Evolutionary conservation across 2,888 invertebrate species (phyloP).

Genomic region (Aethes cnicana): DNA sequence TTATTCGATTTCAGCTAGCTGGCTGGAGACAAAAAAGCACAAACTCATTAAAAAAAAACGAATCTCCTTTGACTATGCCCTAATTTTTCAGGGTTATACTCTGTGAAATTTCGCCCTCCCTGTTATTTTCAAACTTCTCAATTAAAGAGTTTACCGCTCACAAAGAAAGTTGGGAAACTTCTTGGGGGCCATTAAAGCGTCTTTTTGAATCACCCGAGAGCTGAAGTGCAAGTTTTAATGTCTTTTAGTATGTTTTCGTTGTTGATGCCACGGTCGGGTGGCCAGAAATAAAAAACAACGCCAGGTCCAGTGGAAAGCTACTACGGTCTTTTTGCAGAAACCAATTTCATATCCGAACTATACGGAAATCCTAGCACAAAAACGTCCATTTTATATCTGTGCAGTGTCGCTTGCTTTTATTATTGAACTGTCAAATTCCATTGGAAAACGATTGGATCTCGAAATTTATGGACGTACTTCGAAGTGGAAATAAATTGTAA

Average conservation of each 20-base stretch:
- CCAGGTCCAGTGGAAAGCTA: constrained; percentile 20
- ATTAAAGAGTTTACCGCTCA: constrained; percentile 56
- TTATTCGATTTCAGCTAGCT: constrained; percentile 10
- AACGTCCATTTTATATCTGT: constrained; percentile 12
- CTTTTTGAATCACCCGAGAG: constrained; percentile 48
- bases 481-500: constrained; percentile 8
- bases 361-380: constrained; percentile 10
- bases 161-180: constrained; percentile 53
- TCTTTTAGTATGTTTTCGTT: constrained; percentile 56
- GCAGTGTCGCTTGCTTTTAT: constrained; percentile 5
- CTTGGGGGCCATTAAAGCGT: constrained; percentile 54
- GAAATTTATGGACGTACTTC: constrained; percentile 11
- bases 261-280: constrained; percentile 45
- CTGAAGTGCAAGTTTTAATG: constrained; percentile 68
- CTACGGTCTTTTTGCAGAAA: constrained; percentile 3
- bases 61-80: constrained; percentile 8
- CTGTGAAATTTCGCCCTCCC: constrained; percentile 10
- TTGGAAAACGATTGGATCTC: constrained; percentile 8
- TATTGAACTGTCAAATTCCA: constrained; percentile 15
- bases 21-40: constrained; percentile 16
- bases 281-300: constrained; percentile 49
- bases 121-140: constrained; percentile 47
- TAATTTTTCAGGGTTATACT: constrained; percentile 19
- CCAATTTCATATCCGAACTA: constrained; percentile 9
- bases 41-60: constrained; percentile 16